These are phyloP conservation scores for Chromobotia macracanthus DNA, from an alignment of 2,797 vertebrate species.

Conservation along the genomic window DNA sequence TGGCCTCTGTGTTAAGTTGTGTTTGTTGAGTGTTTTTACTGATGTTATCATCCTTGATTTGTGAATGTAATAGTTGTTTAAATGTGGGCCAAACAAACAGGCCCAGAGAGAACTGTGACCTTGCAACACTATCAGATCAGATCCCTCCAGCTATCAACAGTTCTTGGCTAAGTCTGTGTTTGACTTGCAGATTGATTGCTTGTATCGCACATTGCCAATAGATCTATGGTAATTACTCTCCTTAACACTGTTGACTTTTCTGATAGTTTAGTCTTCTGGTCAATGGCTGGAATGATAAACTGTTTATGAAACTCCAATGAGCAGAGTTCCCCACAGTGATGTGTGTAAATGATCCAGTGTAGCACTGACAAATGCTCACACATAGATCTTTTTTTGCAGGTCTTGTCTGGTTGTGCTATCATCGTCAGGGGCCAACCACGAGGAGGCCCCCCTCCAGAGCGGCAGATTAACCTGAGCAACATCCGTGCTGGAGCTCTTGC, in stretches of 20 bases:
- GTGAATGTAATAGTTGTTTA: neutral
- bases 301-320: neutral
- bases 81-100: slow-evolving; percentile 16
- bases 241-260: neutral
- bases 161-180: neutral
- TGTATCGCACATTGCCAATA: neutral
- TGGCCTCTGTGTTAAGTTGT: neutral
- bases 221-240: neutral
- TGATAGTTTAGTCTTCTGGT: neutral
- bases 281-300: neutral
- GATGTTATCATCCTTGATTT: neutral
- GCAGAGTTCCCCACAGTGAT: neutral
- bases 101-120: neutral
- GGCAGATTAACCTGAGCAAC: slow-evolving; percentile 98
- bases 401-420: slow-evolving; percentile 94
- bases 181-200: neutral
- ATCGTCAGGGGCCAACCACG: slow-evolving; percentile 95
- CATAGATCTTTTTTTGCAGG: slow-evolving; percentile 70
- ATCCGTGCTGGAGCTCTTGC: slow-evolving; percentile 89
- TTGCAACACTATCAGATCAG: neutral
- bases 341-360: neutral
- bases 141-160: neutral
- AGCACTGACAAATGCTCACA: neutral
- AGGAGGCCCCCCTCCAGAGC: slow-evolving; percentile 92
- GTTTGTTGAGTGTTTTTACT: too few species aligned